Percentiles rank a stretch among this genome's conserved stretches.
phyloP scores from a whole-genome alignment of 2,113 vertebrate species.

The Alaudala cheleensis region DNA sequence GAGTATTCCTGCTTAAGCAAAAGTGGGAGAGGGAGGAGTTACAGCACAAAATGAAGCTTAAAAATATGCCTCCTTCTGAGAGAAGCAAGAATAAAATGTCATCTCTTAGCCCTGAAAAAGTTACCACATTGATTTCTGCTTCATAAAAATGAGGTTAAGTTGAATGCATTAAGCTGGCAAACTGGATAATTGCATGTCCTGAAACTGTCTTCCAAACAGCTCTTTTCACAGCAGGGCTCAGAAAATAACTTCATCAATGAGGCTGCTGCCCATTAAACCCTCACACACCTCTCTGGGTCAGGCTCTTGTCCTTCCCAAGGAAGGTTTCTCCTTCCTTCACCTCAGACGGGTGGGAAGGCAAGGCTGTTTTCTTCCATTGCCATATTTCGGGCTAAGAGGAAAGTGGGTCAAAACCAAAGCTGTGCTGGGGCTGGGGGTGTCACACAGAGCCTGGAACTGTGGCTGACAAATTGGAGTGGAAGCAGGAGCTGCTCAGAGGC shows the following conservation, averaged over 20 bases:
- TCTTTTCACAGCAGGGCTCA: conserved; percentile 55
- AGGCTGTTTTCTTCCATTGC: background rate
- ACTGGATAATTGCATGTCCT: conserved; percentile 64
- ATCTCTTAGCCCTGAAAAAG: conserved; percentile 8
- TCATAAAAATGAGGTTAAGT: conserved; percentile 61
- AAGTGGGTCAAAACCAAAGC: background rate
- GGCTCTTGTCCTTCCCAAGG: background rate
- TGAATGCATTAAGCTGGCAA: conserved; percentile 69
- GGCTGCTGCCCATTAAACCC: conserved; percentile 31
- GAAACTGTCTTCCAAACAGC: conserved; percentile 60
- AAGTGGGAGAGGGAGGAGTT: background rate
- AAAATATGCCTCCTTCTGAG: conserved; percentile 10
- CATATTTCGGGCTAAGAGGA: background rate
- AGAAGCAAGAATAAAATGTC: conserved; percentile 21
- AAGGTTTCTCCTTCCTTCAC: background rate
- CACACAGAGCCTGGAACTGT: background rate
- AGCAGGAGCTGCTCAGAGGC: background rate
- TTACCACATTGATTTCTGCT: conserved; percentile 51
- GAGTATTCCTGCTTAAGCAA: background rate
- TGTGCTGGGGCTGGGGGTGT: background rate
- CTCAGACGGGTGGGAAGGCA: background rate
- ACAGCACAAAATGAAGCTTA: background rate
- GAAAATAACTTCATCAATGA: conserved; percentile 64
- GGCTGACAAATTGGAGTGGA: background rate
- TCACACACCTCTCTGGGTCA: background rate